These are phyloP conservation scores for Myopa testacea DNA, from an alignment of 2,888 invertebrate genomes.

Conservation along the genomic window DNA sequence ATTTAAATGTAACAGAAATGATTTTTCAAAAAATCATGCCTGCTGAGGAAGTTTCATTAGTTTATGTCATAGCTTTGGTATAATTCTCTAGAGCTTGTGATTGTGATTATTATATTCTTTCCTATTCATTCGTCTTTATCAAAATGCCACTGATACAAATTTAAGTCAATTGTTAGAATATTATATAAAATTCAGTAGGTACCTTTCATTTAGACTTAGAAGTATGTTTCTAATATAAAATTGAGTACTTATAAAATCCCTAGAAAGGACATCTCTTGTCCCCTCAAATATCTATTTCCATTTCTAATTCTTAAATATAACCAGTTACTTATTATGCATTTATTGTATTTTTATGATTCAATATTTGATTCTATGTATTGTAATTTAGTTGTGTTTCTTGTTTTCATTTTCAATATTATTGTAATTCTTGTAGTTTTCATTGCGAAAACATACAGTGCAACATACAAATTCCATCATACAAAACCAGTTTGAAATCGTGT, in stretches of 20 bases:
- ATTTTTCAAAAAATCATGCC: too few species aligned
- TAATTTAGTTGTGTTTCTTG: not conserved
- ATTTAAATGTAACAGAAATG: too few species aligned
- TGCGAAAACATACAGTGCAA: too few species aligned
- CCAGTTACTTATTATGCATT: slow-evolving; percentile 12
- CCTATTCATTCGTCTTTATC: slow-evolving; percentile 20
- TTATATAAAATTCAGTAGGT: slow-evolving; percentile 58
- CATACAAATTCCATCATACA: slow-evolving; percentile 18
- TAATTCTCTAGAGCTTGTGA: not conserved
- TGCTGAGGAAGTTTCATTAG: too few species aligned
- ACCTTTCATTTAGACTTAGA: slow-evolving; percentile 64
- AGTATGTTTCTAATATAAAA: slow-evolving; percentile 48
- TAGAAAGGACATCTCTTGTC: slow-evolving; percentile 50
- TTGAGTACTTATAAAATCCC: slow-evolving; percentile 36
- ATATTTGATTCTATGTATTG: too few species aligned
- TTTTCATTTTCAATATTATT: not conserved
- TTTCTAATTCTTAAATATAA: not conserved
- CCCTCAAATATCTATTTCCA: not conserved
- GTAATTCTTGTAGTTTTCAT: not conserved
- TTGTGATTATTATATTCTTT: not conserved
- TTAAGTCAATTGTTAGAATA: slow-evolving; percentile 40
- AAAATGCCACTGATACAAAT: slow-evolving; percentile 33
- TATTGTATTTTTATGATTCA: not conserved
- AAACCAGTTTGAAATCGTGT: not conserved
- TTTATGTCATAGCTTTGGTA: not conserved